Conservation (phyloP, 2,113 vertebrate species). For the Lucifuga dentata region DNA sequence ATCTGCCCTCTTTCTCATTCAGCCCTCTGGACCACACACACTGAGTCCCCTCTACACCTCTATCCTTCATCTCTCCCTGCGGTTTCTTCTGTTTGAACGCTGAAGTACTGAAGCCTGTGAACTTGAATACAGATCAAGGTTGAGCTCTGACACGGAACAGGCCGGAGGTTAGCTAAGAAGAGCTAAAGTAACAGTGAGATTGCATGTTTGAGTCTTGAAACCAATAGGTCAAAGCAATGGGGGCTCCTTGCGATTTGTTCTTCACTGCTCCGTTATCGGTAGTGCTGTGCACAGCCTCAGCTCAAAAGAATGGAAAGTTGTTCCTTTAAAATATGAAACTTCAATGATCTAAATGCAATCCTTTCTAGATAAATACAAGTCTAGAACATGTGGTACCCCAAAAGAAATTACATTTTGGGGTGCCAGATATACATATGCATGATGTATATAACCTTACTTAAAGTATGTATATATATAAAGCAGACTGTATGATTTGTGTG, state of each 20-base stretch:
- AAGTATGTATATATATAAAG: too few relatives aligned
- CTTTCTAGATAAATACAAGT: too few relatives aligned
- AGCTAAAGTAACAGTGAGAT: not conserved
- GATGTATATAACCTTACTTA: too few relatives aligned
- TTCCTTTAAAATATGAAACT: too few relatives aligned
- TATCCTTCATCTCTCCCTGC: constrained; percentile 13
- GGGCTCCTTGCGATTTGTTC: constrained; percentile 2
- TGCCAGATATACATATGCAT: too few relatives aligned
- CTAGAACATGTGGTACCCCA: too few relatives aligned
- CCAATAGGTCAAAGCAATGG: constrained; percentile 10
- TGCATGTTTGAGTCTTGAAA: not conserved
- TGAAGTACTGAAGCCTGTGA: constrained; percentile 26
- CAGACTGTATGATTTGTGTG: too few relatives aligned
- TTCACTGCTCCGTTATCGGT: not conserved
- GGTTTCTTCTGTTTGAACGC: constrained; percentile 26
- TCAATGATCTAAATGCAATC: too few relatives aligned
- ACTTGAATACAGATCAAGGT: constrained; percentile 26
- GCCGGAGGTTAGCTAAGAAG: constrained; percentile 17
- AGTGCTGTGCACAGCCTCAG: not conserved
- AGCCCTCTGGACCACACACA: constrained; percentile 18
- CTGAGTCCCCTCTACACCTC: constrained; percentile 11
- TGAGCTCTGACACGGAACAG: constrained; percentile 18
- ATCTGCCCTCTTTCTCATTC: constrained; percentile 8
- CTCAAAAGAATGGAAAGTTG: too few relatives aligned
- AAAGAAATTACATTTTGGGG: too few relatives aligned